Percentiles rank a stretch among this genome's conserved stretches.
Evolutionary conservation across 2,797 vertebrate species (phyloP).

Genomic region (Fistularia commersonii): DNA sequence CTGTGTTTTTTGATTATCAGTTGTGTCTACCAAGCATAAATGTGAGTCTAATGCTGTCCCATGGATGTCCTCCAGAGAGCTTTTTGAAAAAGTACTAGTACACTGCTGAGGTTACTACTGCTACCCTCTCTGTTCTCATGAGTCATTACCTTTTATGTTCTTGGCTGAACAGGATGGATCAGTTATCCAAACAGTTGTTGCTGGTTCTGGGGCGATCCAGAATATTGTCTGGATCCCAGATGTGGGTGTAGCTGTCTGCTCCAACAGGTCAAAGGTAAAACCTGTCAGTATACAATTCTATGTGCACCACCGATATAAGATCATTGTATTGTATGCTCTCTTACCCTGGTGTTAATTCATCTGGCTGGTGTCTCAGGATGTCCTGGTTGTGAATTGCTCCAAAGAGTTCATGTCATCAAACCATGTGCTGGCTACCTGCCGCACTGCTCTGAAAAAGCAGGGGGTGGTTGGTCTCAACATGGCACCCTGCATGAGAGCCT

Average conservation of each 20-base stretch:
- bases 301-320: neutral
- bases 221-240: constrained; percentile 97
- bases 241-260: constrained; percentile 92
- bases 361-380: constrained; percentile 74
- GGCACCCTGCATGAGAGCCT: constrained; percentile 96
- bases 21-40: too few species aligned
- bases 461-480: constrained; percentile 89
- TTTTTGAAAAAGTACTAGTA: too few species aligned
- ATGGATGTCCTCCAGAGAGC: too few species aligned
- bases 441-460: constrained; percentile 90
- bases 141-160: neutral
- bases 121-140: too few species aligned
- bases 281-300: neutral
- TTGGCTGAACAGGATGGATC: constrained; percentile 84
- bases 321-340: neutral
- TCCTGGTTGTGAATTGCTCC: constrained; percentile 91
- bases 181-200: constrained; percentile 91
- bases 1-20: too few species aligned
- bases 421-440: constrained; percentile 91
- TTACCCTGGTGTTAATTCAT: neutral
- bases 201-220: constrained; percentile 92
- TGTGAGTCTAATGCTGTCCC: too few species aligned
- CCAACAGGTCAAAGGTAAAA: constrained; percentile 94
- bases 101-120: too few species aligned
- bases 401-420: constrained; percentile 87